Percentiles rank a stretch among this genome's conserved stretches.
These are phyloP conservation scores for Rhadinocentrus ornatus DNA, from an alignment of 2,797 vertebrate species.

Conservation along the genomic window DNA sequence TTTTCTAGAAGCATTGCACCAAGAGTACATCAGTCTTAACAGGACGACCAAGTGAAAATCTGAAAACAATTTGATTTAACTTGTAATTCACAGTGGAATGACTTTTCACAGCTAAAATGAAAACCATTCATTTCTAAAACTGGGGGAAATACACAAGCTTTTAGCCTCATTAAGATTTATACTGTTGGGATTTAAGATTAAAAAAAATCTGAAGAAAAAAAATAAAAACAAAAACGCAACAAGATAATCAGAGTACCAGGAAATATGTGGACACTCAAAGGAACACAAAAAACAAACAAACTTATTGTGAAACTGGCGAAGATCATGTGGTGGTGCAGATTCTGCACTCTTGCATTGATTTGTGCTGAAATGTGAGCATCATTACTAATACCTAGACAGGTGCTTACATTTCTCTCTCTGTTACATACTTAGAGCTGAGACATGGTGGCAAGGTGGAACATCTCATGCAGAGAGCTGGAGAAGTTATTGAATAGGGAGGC, in stretches of 20 bases:
- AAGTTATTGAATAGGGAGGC: slow-evolving; percentile 82
- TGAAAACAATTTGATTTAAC: neutral
- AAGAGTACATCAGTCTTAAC: neutral
- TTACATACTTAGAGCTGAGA: slow-evolving; percentile 83
- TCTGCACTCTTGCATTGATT: slow-evolving; percentile 85
- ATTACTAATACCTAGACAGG: neutral
- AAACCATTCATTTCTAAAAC: neutral
- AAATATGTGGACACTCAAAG: slow-evolving; percentile 9
- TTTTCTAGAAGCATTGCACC: neutral
- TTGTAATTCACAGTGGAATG: slow-evolving; percentile 10
- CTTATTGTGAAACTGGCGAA: neutral
- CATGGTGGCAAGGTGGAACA: slow-evolving; percentile 84
- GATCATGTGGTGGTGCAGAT: slow-evolving; percentile 40
- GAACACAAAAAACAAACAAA: neutral
- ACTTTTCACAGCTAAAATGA: neutral
- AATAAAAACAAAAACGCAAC: neutral
- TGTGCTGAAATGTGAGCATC: slow-evolving; percentile 48
- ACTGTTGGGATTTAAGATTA: neutral
- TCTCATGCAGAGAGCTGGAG: slow-evolving; percentile 84
- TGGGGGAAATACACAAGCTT: neutral
- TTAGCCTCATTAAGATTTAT: slow-evolving; percentile 16
- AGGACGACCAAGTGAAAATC: neutral
- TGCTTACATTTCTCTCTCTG: neutral
- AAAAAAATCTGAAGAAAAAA: neutral
- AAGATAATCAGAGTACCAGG: neutral